Evolutionary conservation across 2,797 vertebrate genomes (phyloP).

Genomic region (Sebastes itinus): DNA sequence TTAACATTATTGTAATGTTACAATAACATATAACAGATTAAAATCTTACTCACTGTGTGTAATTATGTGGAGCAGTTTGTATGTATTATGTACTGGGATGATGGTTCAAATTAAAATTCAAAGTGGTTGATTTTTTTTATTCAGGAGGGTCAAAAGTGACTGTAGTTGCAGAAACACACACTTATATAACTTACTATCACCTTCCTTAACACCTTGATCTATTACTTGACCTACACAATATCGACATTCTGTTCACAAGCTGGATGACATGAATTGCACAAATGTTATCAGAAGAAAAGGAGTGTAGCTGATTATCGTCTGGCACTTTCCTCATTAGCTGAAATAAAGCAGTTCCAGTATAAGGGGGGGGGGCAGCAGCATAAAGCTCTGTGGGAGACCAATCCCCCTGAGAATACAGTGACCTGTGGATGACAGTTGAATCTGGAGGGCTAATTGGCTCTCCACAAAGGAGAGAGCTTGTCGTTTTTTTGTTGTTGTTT

Average conservation of each 20-base stretch:
- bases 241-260: background rate
- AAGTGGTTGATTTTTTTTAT: no score
- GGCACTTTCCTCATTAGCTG: slow-evolving; percentile 42
- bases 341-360: slow-evolving; percentile 9
- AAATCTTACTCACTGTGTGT: no score
- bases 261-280: background rate
- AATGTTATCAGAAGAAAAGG: background rate
- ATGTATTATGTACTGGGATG: no score
- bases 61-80: no score
- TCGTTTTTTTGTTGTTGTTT: background rate
- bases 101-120: no score
- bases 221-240: background rate
- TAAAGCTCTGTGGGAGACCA: slow-evolving; percentile 26
- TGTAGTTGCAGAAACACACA: no score
- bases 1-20: no score
- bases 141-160: background rate
- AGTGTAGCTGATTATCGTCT: slow-evolving; percentile 27
- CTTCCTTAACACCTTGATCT: background rate
- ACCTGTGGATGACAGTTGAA: slow-evolving; percentile 34
- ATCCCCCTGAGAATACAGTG: slow-evolving; percentile 10
- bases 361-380: background rate
- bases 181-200: no score
- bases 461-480: background rate
- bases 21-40: no score
- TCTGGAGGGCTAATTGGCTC: slow-evolving; percentile 42